Evolutionary conservation across 1,140 invertebrate species (phyloP), one percentile per base, ranked within the genome.

Genomic region (Octopus sinensis): DNA sequence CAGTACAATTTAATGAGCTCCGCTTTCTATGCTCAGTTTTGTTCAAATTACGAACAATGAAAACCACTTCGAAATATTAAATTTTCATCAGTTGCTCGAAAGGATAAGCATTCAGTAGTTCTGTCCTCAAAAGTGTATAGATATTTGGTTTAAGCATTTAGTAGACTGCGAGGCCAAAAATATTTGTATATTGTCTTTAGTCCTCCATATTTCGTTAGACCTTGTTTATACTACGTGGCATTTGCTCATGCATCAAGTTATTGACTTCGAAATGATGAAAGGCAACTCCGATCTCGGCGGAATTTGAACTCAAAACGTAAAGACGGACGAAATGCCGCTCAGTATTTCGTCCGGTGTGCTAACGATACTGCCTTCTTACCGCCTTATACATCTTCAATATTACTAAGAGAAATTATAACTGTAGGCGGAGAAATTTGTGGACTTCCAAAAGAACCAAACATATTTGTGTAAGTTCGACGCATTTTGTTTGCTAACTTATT

Each of bases 1-100:
- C 62, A 68, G n/a, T 68, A 68, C 62, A 10, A 68, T 68, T 68
- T 68, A 68, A n/a, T 68, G 62, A n/a, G 62, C 62, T 68, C n/a
- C 62, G n/a, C n/a, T 68, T 68, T 68, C n/a, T n/a, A 68, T 10
- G 62, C n/a, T 68, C 62, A 68, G 10, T n/a, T 68, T 68, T 68
- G 62, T n/a, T n/a, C 62, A 68, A n/a, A 13, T 3, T 1, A 68
- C n/a, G 62, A 68, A 43, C 30, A 68, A 68, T 68, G 12, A 68
- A n/a, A 13, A 12, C 62, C 62, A 68, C 62, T 68, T 68, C 3
- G 1, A 13, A 13, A 12, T n/a, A 68, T 68, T 68, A n/a, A 68
- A 68, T 68, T 1, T 68, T 68, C n/a, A 68, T n/a, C 62, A 68
- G 62, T n/a, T 68, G 62, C 10, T 68, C 62, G 10, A 68, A 68